phyloP scores from a whole-genome alignment of 2,888 invertebrate genomes.

The Drosophila affinis region DNA sequence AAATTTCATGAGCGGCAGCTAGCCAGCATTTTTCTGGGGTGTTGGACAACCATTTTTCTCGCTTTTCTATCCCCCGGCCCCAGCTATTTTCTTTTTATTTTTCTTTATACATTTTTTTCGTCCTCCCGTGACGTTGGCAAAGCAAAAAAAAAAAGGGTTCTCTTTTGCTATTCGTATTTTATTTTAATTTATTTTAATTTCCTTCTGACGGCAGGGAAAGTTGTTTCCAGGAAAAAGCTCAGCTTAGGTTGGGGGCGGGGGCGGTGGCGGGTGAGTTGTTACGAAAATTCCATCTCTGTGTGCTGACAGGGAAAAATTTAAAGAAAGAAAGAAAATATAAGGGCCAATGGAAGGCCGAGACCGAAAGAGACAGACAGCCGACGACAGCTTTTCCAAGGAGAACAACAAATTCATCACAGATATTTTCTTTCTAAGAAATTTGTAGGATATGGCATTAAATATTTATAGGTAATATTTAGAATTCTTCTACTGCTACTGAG shows the following conservation, averaged over 20 bases:
- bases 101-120: not conserved
- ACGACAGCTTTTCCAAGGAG: not conserved
- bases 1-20: slow-evolving; percentile 26
- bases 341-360: not conserved
- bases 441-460: not conserved
- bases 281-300: not conserved
- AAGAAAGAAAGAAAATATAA: not conserved
- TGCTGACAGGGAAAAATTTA: not conserved
- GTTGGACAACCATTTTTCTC: not conserved
- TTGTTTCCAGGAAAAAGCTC: not conserved
- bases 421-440: not conserved
- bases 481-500: not conserved
- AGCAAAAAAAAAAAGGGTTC: not conserved
- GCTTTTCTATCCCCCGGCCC: not conserved
- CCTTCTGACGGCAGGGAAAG: not conserved
- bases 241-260: not conserved
- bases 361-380: not conserved
- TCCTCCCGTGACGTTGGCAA: not conserved
- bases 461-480: not conserved
- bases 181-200: slow-evolving; percentile 1
- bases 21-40: not conserved
- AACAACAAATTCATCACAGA: not conserved
- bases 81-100: slow-evolving; percentile 4
- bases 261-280: not conserved
- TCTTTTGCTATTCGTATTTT: not conserved